Evolutionary conservation across 2,113 vertebrate genomes (phyloP), one percentile per base, ranked within the genome.

Genomic region (Epinephelus cyanopodus): DNA sequence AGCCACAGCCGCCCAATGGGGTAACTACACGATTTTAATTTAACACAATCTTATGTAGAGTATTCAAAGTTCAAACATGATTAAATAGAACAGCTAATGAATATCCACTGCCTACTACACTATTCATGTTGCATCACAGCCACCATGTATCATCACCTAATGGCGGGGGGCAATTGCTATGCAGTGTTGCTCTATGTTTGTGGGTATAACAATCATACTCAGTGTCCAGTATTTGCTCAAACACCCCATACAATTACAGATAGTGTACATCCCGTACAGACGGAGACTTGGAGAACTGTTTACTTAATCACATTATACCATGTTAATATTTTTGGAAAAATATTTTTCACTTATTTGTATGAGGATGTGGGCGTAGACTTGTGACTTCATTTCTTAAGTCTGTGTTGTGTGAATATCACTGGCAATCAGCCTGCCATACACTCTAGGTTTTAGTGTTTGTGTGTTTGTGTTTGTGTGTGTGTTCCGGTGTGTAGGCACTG

Each of bases 401-500:
- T 84, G 68, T 62, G 45, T 14, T 45, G 33, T 71, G 39, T 77
- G 50, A 85, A 58, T 66, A 50, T 79, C 78, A 79, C 73, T 70
- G 90, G 81, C 87, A 64, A 13, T 25, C 18, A 23, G 81, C 87
- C 79, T n/a, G 17, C 33, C 71, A 68, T 23, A 19, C 78, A 84
- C 85, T 89, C 53, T 33, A 29, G 54, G n/a, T n/a, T n/a, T n/a
- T n/a, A n/a, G n/a, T n/a, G n/a, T n/a, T n/a, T n/a, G n/a, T n/a
- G n/a, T n/a, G n/a, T n/a, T n/a, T n/a, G n/a, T n/a, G n/a, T n/a
- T n/a, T n/a, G n/a, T 61, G 56, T 33, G 27, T 39, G 3, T 23
- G 18, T 71, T 61, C 29, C 50, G 72, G 67, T 25, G 14, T 45
- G 33, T 33, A 70, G 9, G 39, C 62, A 42, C 29, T 74, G 56